Conservation (phyloP, 1,140 invertebrate genomes). For the Tachypleus tridentatus region DNA sequence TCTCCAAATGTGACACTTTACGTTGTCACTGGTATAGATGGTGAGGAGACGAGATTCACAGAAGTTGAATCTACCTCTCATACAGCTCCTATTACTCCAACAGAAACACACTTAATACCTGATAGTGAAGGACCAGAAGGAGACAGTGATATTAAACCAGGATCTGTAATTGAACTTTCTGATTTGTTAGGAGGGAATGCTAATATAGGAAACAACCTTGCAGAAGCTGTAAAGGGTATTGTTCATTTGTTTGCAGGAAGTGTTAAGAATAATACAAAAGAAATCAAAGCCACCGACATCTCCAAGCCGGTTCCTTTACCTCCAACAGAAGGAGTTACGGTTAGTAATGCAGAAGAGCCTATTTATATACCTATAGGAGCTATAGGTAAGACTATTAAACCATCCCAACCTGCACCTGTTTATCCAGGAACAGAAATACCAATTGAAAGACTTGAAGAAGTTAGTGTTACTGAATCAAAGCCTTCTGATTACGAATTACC, state of each 20-base stretch:
- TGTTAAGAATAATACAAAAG: constrained; percentile 18
- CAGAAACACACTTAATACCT: neutral
- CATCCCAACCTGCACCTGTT: neutral
- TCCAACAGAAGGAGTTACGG: constrained; percentile 21
- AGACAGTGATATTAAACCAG: constrained; percentile 19
- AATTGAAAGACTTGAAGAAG: neutral
- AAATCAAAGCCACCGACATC: neutral
- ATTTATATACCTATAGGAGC: constrained; percentile 25
- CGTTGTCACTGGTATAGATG: constrained; percentile 20
- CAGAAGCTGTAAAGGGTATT: constrained; percentile 26
- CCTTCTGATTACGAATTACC: no score
- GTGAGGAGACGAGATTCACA: constrained; percentile 15
- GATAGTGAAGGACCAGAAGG: constrained; percentile 1
- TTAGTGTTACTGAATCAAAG: no score
- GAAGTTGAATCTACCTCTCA: constrained; percentile 5
- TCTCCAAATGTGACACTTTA: constrained; percentile 14
- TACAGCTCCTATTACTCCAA: neutral
- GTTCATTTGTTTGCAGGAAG: constrained; percentile 23
- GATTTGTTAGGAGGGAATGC: constrained; percentile 25
- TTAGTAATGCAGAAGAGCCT: constrained; percentile 20
- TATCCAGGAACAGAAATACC: neutral
- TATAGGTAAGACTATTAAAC: constrained; percentile 11
- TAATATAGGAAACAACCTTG: constrained; percentile 22
- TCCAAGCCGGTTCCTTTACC: constrained; percentile 7
- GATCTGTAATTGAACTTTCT: constrained; percentile 26